Conservation (phyloP, 2,113 vertebrate species). For the Microcebus tavaratra region DNA sequence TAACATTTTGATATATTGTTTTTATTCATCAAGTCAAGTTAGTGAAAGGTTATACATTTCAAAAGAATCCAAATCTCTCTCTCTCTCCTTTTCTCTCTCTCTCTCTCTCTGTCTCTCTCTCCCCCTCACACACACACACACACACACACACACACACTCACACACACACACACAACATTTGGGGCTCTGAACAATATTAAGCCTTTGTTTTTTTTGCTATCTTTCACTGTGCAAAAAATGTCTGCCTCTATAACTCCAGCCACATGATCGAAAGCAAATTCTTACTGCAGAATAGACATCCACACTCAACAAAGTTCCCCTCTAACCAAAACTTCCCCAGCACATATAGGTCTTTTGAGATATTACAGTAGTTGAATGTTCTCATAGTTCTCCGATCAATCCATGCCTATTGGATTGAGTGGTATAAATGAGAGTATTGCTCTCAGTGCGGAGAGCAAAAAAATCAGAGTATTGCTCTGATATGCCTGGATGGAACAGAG, state of each 20-base stretch:
- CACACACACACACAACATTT: not conserved
- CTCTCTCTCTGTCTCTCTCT: not conserved
- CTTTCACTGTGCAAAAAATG: not conserved
- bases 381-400: not conserved
- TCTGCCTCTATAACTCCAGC: not conserved
- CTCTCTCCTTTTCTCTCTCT: not conserved
- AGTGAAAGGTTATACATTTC: not conserved
- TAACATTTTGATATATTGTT: not conserved
- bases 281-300: not conserved
- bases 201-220: not conserved
- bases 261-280: not conserved
- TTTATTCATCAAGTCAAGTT: not conserved
- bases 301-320: not conserved
- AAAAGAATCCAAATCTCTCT: not conserved
- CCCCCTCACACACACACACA: not conserved
- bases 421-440: not conserved
- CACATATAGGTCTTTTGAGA: not conserved
- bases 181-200: not conserved
- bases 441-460: not conserved
- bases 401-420: fast-evolving
- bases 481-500: not conserved
- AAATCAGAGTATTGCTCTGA: not conserved
- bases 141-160: not conserved
- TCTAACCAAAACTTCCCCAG: too few relatives aligned
- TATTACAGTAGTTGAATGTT: too few relatives aligned